These are phyloP conservation scores for Cataglyphis cursor DNA, from an alignment of 2,888 invertebrate species.

Conservation along the genomic window DNA sequence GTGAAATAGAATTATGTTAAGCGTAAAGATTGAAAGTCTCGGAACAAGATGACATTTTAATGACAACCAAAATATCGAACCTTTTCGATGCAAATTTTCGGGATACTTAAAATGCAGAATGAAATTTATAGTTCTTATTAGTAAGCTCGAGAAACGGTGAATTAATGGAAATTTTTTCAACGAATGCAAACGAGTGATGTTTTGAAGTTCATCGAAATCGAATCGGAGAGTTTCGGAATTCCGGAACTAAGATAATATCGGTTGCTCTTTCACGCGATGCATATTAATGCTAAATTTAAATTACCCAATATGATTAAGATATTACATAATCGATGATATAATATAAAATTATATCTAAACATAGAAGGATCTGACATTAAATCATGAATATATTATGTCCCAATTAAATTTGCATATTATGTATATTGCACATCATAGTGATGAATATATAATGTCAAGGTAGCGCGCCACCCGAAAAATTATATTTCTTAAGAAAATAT, in stretches of 20 bases:
- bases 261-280: neutral
- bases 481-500: neutral
- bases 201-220: neutral
- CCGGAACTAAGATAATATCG: neutral
- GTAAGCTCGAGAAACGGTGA: neutral
- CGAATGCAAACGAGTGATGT: neutral
- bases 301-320: neutral
- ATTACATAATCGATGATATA: constrained; percentile 15
- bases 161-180: neutral
- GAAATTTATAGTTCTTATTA: constrained; percentile 4
- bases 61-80: neutral
- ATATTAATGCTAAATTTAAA: constrained; percentile 4
- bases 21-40: neutral
- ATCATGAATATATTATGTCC: constrained; percentile 9
- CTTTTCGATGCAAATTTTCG: neutral
- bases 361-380: neutral
- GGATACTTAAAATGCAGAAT: neutral
- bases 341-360: neutral
- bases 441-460: neutral
- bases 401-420: constrained; percentile 2
- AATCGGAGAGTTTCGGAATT: constrained; percentile 4
- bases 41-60: neutral
- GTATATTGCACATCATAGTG: neutral
- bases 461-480: neutral
- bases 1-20: neutral